These are phyloP conservation scores for Oryzias javanicus DNA, from an alignment of 2,113 vertebrate genomes.

Conservation along the genomic window DNA sequence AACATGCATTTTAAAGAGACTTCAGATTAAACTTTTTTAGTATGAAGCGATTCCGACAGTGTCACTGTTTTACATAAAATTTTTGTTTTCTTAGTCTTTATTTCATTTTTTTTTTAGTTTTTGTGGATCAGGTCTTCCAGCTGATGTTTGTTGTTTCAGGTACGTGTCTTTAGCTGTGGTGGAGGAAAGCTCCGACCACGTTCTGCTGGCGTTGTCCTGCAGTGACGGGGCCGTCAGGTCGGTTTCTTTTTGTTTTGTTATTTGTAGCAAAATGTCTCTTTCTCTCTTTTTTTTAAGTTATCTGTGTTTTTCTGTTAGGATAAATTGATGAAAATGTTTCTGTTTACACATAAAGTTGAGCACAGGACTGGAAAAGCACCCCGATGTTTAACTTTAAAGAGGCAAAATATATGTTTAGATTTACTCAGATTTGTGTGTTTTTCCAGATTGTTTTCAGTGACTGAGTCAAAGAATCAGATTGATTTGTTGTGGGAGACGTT, in stretches of 20 bases:
- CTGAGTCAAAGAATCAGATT: constrained; percentile 72
- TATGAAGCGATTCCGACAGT: too few species aligned
- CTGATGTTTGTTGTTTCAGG: constrained; percentile 64
- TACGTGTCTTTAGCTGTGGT: constrained; percentile 86
- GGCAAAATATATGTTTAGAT: not conserved
- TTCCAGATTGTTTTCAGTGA: constrained; percentile 83
- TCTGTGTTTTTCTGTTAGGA: too few species aligned
- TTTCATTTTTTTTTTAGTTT: too few species aligned
- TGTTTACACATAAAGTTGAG: too few species aligned
- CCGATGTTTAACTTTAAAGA: not conserved
- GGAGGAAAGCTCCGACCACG: constrained; percentile 42
- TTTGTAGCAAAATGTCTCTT: not conserved
- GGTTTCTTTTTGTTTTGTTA: constrained; percentile 30
- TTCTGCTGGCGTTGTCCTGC: constrained; percentile 85
- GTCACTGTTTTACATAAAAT: too few species aligned
- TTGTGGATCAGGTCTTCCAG: not conserved
- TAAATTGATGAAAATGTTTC: too few species aligned
- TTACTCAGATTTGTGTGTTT: not conserved
- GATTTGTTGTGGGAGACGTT: constrained; percentile 86
- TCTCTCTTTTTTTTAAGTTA: too few species aligned
- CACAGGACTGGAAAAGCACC: not conserved
- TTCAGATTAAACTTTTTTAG: too few species aligned
- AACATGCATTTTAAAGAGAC: too few species aligned
- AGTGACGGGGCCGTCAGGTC: constrained; percentile 94
- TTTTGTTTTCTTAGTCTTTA: too few species aligned